Evolutionary conservation across 2,113 vertebrate genomes (phyloP), one percentile per base, ranked within the genome.

Genomic region (Corythornis vintsioides): DNA sequence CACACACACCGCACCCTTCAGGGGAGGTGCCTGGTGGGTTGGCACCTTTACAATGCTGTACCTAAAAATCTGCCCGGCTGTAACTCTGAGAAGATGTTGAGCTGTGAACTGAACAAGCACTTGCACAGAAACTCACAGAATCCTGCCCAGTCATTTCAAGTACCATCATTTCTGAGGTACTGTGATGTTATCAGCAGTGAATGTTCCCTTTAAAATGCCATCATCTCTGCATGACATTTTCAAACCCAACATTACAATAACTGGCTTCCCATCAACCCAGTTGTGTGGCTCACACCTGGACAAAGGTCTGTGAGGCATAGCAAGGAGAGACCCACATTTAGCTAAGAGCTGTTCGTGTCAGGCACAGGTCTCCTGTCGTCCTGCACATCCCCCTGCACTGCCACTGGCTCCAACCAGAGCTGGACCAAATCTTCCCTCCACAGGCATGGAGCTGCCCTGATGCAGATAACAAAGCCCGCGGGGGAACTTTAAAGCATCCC

Each of bases 21-120:
- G 55, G 42, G 21, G 60, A 22, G 31, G 7, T 0, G 3, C 35
- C 7, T 19, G 13, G 18, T 4, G 4, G 35, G 4, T 53, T 24
- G 50, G 35, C n/a, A 64, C 45, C 26, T 42, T 29, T 6, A 15
- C 35, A 3, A 1, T 1, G 1, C 65, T 50, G 0, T 2, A 8
- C 5, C 55, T 31, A 26, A 52, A 79, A 48, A 14, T 14, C 63
- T 21, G 53, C 28, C 40, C 6, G 19, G 72, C 33, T 15, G 1
- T 9, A 19, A 7, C 2, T 10, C 56, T 73, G 2, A 10, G 45
- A 21, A 48, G 73, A 8, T 40, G 60, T 38, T 48, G 56, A 13
- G 38, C 19, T 13, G 31, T 64, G 47, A 78, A 33, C 31, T 50
- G 18, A 59, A 11, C 2, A 43, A 47, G 60, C 15, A 22, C n/a